Percentiles rank a stretch among this genome's conserved stretches.
Evolutionary conservation across 2,797 vertebrate genomes (phyloP).

Genomic region (Orestias chungarensis): DNA sequence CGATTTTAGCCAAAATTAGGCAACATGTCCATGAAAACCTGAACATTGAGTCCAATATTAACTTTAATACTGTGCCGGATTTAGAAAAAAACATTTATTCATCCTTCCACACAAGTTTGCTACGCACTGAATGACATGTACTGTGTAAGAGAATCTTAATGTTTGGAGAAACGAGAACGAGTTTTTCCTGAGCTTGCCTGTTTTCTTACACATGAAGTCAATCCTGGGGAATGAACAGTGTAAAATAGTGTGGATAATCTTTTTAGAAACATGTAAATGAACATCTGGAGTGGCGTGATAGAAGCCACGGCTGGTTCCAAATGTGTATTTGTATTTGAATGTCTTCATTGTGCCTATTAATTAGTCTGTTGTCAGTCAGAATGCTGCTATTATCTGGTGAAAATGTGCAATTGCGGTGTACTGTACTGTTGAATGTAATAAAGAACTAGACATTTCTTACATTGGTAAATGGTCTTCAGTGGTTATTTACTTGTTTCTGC

Average conservation of each 20-base stretch:
- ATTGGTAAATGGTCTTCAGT: slow-evolving; percentile 66
- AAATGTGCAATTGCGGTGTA: slow-evolving; percentile 84
- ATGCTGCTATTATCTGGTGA: slow-evolving; percentile 84
- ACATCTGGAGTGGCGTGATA: slow-evolving; percentile 54
- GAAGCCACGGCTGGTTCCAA: slow-evolving; percentile 44
- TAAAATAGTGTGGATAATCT: slow-evolving; percentile 39
- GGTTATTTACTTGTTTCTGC: slow-evolving; percentile 10
- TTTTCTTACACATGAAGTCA: slow-evolving; percentile 37
- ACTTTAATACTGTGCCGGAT: background rate
- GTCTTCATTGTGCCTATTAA: slow-evolving; percentile 77
- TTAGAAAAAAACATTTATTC: background rate
- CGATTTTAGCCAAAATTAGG: slow-evolving; percentile 1
- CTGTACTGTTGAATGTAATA: slow-evolving; percentile 82
- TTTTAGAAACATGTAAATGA: slow-evolving; percentile 78
- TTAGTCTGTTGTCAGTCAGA: slow-evolving; percentile 77
- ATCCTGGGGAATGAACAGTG: background rate
- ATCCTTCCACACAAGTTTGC: too few relatives aligned
- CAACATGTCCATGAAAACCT: background rate
- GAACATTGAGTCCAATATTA: background rate
- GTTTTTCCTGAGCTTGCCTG: slow-evolving; percentile 41
- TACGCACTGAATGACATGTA: slow-evolving; percentile 42
- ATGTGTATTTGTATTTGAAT: slow-evolving; percentile 69
- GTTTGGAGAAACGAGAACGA: slow-evolving; percentile 2
- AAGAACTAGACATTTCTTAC: slow-evolving; percentile 80
- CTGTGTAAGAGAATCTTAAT: slow-evolving; percentile 16